Base-by-base conservation (phyloP, 23 tunicate genomes). In the Trididemnum clinides region DNA sequence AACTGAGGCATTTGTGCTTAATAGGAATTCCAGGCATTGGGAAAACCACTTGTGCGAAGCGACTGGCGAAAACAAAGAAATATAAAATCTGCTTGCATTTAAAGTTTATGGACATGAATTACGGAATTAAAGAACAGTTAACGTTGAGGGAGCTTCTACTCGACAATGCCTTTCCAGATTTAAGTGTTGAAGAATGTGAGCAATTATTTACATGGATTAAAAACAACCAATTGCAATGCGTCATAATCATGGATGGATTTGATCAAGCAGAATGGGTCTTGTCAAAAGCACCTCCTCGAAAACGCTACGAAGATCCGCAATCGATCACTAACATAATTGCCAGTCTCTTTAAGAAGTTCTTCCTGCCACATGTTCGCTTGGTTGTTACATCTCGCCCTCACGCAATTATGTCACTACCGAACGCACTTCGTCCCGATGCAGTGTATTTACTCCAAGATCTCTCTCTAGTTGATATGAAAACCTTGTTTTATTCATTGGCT, bases 211-310 rank as follows among this genome's bases (percentile, higher is more conserved):
- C 51, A 10, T 78, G 83, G 83, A 32, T 78, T 27, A 6, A 28
- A 7, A 74, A 74, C n/a, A 33, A 78, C 66, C 38, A 54, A 28
- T 65, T 51, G 1, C 27, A 7, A 10, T 51, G 66, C 38, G 44
- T 78, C 7, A 78, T 78, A 7, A 36, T 78, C 26, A 10, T 74
- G 57, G 83, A 78, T 27, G 83, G 66, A 26, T 78, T 51, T 54
- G 66, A 78, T 28, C 66, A 78, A 51, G 37, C 37, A 3, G 50
- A 78, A 51, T 78, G 83, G 83, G 51, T 25, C 2, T 2, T 78
- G 36, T 2, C 35, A 4, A 19, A 27, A 51, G 26, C 15, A 34
- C 66, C 65, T 12, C 19, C 37, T 18, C 12, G 19, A 2, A 21
- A 29, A 15, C 3, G 36, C 19, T 50, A 50, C 36, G 26, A 51